Base-by-base conservation (phyloP, 2,113 vertebrate genomes). In the Saccopteryx bilineata region DNA sequence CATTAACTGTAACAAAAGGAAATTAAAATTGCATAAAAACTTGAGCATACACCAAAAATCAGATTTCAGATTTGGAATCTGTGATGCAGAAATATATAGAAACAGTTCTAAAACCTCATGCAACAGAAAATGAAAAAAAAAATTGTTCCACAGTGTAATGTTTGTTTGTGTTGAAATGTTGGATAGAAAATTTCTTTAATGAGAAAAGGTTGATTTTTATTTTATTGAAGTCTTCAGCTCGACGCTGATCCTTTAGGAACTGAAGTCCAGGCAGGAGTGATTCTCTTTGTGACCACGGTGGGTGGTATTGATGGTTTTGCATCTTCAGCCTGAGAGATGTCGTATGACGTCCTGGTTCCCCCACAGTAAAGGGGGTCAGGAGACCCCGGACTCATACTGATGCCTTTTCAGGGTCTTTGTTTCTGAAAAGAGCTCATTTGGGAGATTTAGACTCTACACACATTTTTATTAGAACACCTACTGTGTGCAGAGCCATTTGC, bases 81-180 rank as follows among this genome's bases (percentile, higher is more conserved):
- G 39, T 39, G 39, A 39, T 39, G 39, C 39, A 39, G 39, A 39
- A 39, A 39, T 39, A 39, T 39, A 39, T 39, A 39, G 39, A 39
- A 39, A 39, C 39, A 39, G 39, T 39, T 39, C 39, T 39, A 39
- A 39, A 39, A 39, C 39, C 39, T 39, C 39, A 39, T 39, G 39
- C 39, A 39, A 39, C 39, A 39, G 39, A 39, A 39, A 39, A 39
- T 39, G 39, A 39, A 39, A 39, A 39, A 39, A 39, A 39, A 39
- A 39, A 39, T 39, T 39, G 39, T 39, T 39, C 39, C 39, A 39
- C 39, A 39, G 39, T 39, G 39, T 39, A 39, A 97, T 97, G 96
- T 96, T 91, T 76, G 60, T 96, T 96, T 92, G 19, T 95, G 78
- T 61, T 97, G 94, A 96, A 94, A 97, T 91, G 93, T 66, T 86